phyloP scores from a whole-genome alignment of 1,140 invertebrate species.

The Camponotus floridanus region DNA sequence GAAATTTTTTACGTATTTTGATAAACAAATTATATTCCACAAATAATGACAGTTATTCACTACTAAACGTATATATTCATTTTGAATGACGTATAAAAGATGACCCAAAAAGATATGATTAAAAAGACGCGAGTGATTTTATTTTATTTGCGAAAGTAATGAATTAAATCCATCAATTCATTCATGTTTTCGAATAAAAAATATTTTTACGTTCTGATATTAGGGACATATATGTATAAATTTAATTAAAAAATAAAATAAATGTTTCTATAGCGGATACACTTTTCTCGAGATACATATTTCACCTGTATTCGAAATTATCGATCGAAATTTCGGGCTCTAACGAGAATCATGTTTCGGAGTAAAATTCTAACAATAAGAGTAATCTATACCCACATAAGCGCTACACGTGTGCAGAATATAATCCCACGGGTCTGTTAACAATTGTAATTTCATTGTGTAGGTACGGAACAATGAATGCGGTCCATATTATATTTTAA shows the following conservation, averaged over 20 bases:
- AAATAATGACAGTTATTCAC: not conserved
- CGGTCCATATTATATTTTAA: slow-evolving; percentile 21
- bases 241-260: slow-evolving; percentile 3
- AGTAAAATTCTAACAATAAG: not conserved
- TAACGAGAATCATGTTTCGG: not conserved
- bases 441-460: not conserved
- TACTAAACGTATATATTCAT: not conserved
- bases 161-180: not conserved
- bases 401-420: not conserved
- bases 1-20: not conserved
- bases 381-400: not conserved
- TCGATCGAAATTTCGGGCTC: not conserved
- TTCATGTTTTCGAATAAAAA: too few species aligned
- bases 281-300: not conserved
- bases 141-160: not conserved
- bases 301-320: not conserved
- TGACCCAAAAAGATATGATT: not conserved
- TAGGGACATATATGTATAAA: too few species aligned
- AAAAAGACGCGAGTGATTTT: not conserved
- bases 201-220: not conserved
- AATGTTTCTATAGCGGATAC: not conserved
- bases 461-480: not conserved
- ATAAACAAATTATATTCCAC: slow-evolving; percentile 14
- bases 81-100: not conserved
- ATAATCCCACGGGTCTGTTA: not conserved